Conservation (phyloP, 92 coral and sea anemone species). For the Actinernus sp. region DNA sequence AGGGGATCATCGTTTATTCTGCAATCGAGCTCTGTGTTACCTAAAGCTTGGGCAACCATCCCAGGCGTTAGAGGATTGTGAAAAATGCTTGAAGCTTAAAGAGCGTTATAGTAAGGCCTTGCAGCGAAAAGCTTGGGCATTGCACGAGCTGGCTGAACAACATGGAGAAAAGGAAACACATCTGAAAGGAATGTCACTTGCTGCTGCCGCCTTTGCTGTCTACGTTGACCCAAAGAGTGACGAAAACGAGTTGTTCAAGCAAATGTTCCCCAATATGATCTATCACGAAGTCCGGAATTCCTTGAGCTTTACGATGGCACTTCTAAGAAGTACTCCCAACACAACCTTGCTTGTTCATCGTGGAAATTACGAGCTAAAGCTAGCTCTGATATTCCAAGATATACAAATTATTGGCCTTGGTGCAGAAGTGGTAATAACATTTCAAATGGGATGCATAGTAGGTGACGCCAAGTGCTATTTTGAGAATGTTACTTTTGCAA, state of each 20-base stretch:
- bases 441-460: background rate
- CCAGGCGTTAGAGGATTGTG: constrained; percentile 73
- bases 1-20: constrained; percentile 39
- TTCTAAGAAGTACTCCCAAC: background rate
- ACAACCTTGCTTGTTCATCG: constrained; percentile 59
- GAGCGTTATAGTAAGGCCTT: constrained; percentile 62
- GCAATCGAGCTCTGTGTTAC: constrained; percentile 75
- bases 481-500: constrained; percentile 55
- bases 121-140: constrained; percentile 85
- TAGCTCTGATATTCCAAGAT: constrained; percentile 6
- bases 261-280: constrained; percentile 39
- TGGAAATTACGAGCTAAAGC: constrained; percentile 45
- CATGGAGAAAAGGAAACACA: background rate
- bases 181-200: constrained; percentile 18
- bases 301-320: constrained; percentile 13
- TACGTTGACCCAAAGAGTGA: constrained; percentile 34
- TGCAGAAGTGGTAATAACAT: constrained; percentile 11
- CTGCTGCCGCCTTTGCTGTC: constrained; percentile 61
- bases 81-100: constrained; percentile 52
- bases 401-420: constrained; percentile 55
- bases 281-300: constrained; percentile 23
- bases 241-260: constrained; percentile 9
- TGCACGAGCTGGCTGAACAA: constrained; percentile 16
- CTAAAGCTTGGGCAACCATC: constrained; percentile 52
- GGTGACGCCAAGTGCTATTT: constrained; percentile 21